A percentile compares a stretch with the other conserved stretches of the same genome.
Evolutionary conservation across 2,888 invertebrate species (phyloP).

Genomic region (Idaea aversata): DNA sequence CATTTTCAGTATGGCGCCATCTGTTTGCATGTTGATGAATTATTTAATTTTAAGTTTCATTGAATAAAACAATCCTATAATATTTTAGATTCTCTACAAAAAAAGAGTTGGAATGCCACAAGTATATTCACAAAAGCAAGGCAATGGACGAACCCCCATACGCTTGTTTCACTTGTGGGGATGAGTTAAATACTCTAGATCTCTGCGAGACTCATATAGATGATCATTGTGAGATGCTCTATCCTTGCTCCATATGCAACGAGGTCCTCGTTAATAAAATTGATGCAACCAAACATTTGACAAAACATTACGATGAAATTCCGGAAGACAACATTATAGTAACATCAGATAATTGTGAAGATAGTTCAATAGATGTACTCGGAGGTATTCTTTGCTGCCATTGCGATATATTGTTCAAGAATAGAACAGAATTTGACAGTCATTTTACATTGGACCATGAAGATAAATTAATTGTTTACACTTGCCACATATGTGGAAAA

Average conservation of each 20-base stretch:
- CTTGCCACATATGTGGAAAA: conserved; percentile 80
- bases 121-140: conserved; percentile 54
- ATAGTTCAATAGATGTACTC: conserved; percentile 63
- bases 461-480: conserved; percentile 63
- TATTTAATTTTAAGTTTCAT: neutral
- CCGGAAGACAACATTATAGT: conserved; percentile 28
- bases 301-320: conserved; percentile 55
- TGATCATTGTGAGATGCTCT: conserved; percentile 50
- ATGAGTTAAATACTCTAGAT: conserved; percentile 46
- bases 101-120: conserved; percentile 57
- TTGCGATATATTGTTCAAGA: conserved; percentile 74
- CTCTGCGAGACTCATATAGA: conserved; percentile 62
- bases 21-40: neutral
- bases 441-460: conserved; percentile 73
- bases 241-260: conserved; percentile 64
- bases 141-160: conserved; percentile 51
- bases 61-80: conserved; percentile 3
- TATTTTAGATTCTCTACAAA: conserved; percentile 57
- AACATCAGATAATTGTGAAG: conserved; percentile 43
- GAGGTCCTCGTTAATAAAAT: conserved; percentile 44
- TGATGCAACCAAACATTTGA: conserved; percentile 53
- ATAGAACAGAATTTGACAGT: conserved; percentile 73
- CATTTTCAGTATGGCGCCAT: neutral
- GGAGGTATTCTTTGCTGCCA: conserved; percentile 76
- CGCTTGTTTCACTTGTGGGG: conserved; percentile 52